Percentiles rank a stretch among this genome's conserved stretches.
phyloP scores from a whole-genome alignment of 1,140 invertebrate genomes.

The Drosophila varians region DNA sequence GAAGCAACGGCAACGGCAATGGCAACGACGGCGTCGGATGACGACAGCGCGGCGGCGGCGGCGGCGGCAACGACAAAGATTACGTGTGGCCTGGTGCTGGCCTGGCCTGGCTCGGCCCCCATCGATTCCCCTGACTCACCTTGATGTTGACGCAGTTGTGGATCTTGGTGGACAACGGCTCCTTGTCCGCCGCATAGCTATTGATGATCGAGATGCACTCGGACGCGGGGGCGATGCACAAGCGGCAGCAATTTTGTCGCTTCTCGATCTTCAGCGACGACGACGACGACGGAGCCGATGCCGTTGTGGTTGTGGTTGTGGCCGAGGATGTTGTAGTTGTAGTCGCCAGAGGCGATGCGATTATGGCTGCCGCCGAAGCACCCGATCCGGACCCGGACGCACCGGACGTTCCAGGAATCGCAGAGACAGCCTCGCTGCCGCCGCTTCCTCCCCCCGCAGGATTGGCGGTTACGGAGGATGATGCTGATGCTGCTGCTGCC shows the following conservation, averaged over 20 bases:
- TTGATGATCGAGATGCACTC: slow-evolving; percentile 83
- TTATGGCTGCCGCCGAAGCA: not conserved
- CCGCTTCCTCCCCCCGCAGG: not conserved
- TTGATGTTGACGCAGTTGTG: slow-evolving; percentile 82
- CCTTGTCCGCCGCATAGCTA: slow-evolving; percentile 83
- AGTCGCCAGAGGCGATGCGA: not conserved
- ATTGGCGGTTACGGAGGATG: slow-evolving; percentile 7
- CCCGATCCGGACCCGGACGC: too few species aligned
- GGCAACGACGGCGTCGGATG: slow-evolving; percentile 15
- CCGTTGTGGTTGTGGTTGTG: slow-evolving; percentile 11
- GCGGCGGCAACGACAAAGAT: slow-evolving; percentile 20
- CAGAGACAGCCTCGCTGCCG: not conserved
- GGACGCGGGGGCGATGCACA: slow-evolving; percentile 79
- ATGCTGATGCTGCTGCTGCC: slow-evolving; percentile 15
- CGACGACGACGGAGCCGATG: slow-evolving; percentile 26
- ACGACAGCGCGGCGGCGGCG: slow-evolving; percentile 14
- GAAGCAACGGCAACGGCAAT: not conserved
- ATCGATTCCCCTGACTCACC: slow-evolving; percentile 66
- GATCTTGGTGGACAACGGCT: slow-evolving; percentile 81
- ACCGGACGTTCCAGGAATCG: not conserved
- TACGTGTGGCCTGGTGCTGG: slow-evolving; percentile 13
- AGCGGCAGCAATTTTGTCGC: slow-evolving; percentile 80
- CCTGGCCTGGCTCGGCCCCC: not conserved
- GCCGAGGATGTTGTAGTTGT: not conserved
- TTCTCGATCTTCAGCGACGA: slow-evolving; percentile 9